Base-by-base conservation (phyloP, 1,140 invertebrate species). In the Bilobella aurantiaca region DNA sequence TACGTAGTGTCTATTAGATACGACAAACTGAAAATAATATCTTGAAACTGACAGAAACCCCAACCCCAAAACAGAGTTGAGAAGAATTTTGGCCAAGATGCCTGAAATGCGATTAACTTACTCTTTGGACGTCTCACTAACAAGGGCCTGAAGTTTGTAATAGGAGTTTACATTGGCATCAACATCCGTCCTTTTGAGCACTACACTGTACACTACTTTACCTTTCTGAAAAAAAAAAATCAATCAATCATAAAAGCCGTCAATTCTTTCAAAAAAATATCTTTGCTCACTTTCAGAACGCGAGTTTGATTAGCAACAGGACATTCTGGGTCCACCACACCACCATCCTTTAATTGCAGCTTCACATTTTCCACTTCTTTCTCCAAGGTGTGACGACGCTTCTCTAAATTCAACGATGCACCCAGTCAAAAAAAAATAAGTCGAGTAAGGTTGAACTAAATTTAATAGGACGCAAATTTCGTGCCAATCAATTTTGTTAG, bases 81-180 rank as follows among this genome's bases (percentile, higher is more conserved):
- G 46, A 63, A 34, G 30, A 56, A 53, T 63, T 14, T 18, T 5
- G 27, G 25, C 18, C 37, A 34, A 25, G 31, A 60, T 18, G 14
- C 14, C 47, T 37, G 59, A 75, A 16, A 56, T 16, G 5, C 5
- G 14, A 53, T 69, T 62, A 30, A 70, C 74, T 73, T 79, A 89
- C 81, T 79, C 83, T 8, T 83, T 80, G 42, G 77, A 77, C 23
- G 77, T 80, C 75, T 97, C 91, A 18, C 83, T 75, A 76, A 95
- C 84, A 16, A 98, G 78, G 34, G 97, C 76, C 78, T 98, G 96
- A 31, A 98, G 68, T 77, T 98, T 98, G 77, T 99, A 98, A 77
- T 82, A 99, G 3, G 91, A 94, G 77, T 99, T 99, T 73, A 88
- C 92, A 58, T 89, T 87, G 12, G 79, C 82, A 65, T 88, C 85